Conservation (phyloP, 2,113 vertebrate genomes). For the Cyphotilapia sp. region DNA sequence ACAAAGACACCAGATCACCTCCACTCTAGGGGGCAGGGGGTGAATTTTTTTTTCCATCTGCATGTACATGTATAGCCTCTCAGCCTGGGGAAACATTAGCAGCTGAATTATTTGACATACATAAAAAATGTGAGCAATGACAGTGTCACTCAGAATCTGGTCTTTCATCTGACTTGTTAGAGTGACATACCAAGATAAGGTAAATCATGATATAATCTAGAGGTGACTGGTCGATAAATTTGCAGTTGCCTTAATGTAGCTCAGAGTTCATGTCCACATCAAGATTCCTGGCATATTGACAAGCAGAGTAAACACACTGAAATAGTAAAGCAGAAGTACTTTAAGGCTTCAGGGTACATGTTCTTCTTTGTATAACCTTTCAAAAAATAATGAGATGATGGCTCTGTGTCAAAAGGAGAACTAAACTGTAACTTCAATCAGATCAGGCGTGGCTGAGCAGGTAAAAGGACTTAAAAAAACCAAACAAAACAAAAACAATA, state of each 20-base stretch:
- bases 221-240: not conserved
- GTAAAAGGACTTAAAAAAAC: not conserved
- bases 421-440: slow-evolving; percentile 15
- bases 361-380: slow-evolving; percentile 10
- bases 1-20: not conserved
- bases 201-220: not conserved
- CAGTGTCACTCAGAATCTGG: not conserved
- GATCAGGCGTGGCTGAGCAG: not conserved
- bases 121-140: not conserved
- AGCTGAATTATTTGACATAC: not conserved
- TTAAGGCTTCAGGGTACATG: not conserved
- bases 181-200: not conserved
- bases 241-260: not conserved
- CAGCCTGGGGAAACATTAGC: not conserved
- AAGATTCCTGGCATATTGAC: not conserved
- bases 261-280: not conserved
- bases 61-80: not conserved
- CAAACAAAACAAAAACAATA: not conserved
- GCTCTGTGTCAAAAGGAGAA: slow-evolving; percentile 31
- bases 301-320: not conserved
- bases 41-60: not conserved
- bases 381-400: slow-evolving; percentile 7
- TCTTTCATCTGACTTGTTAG: not conserved
- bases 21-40: not conserved
- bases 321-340: slow-evolving; percentile 15